These are phyloP conservation scores for Crotalus tigris DNA, from an alignment of 2,113 vertebrate genomes.

Conservation along the genomic window DNA sequence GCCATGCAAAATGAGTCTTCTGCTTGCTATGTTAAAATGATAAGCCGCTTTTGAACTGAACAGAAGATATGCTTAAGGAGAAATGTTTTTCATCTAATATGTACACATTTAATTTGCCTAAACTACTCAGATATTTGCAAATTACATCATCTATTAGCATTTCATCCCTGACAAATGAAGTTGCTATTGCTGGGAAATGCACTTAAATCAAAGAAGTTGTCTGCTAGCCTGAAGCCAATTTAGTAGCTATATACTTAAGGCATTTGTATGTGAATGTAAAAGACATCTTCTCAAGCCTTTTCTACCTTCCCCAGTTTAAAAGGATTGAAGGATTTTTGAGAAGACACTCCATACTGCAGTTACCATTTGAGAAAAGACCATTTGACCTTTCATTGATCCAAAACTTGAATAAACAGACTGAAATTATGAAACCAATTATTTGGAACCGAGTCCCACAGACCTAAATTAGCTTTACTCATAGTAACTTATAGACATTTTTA, in stretches of 20 bases:
- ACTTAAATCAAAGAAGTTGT: background rate
- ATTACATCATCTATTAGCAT: background rate
- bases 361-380: background rate
- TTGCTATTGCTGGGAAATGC: background rate
- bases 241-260: background rate
- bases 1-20: background rate
- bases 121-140: slow-evolving; percentile 24
- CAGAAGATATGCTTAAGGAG: background rate
- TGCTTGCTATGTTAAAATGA: background rate
- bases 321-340: background rate
- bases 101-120: background rate
- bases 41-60: background rate
- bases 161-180: background rate
- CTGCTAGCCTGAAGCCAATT: background rate
- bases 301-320: background rate
- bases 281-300: background rate
- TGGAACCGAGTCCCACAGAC: background rate
- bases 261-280: background rate
- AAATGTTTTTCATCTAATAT: background rate
- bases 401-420: background rate
- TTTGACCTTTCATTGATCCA: background rate
- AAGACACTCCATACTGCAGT: background rate
- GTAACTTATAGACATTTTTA: background rate
- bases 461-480: background rate
- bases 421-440: background rate